Conservation (phyloP, 2,797 vertebrate species). For the Momotus momota region DNA sequence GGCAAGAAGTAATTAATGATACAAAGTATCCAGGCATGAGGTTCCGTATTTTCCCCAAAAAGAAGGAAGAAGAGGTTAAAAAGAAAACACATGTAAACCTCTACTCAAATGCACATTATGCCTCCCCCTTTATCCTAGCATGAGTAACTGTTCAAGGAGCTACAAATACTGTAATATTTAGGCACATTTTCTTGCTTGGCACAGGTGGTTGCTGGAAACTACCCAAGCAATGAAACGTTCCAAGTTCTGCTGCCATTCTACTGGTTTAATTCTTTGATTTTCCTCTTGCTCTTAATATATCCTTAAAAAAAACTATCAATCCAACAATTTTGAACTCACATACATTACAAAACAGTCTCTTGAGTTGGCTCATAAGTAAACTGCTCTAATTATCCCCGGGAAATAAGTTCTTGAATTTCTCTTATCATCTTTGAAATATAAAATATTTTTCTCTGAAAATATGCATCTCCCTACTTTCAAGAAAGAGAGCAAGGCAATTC, state of each 20-base stretch:
- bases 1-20: neutral
- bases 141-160: conserved; percentile 1
- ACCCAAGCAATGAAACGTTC: neutral
- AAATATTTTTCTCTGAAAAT: neutral
- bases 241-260: conserved; percentile 5
- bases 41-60: neutral
- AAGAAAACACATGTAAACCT: neutral
- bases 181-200: conserved; percentile 22
- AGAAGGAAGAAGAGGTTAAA: neutral
- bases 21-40: neutral
- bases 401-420: neutral
- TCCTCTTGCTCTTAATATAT: neutral
- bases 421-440: neutral
- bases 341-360: neutral
- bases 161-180: conserved; percentile 17
- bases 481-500: neutral
- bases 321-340: neutral
- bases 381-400: neutral
- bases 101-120: neutral
- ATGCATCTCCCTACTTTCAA: neutral
- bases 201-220: conserved; percentile 21
- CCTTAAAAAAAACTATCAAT: neutral
- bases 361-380: neutral
- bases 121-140: neutral
- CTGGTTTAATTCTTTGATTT: neutral